Base-by-base conservation (phyloP, 2,888 invertebrate species). In the Apeira syringaria region DNA sequence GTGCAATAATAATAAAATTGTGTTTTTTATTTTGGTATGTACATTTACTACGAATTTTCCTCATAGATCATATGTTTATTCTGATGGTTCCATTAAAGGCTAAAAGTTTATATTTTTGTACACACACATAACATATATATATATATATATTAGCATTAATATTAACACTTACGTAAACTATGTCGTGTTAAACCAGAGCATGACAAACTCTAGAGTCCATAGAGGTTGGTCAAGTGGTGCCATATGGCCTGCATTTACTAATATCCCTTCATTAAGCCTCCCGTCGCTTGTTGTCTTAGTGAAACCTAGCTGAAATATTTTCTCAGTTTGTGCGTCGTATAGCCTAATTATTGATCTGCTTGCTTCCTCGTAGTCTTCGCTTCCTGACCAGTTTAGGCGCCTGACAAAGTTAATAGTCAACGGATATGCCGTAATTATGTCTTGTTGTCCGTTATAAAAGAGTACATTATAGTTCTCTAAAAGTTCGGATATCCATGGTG, bases 361-460 rank as follows among this genome's bases (percentile, higher is more conserved):
- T 2, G 22, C 22, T 10, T 9, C 24, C 13, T n/a, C 1, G 13
- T 37, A 37, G 4, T 24, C 9, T 8, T 37, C 13, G 1, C n/a
- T n/a, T 0, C 24, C 22, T 0, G 29, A 29, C 9, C 8, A 37
- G 3, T 37, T 22, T 1, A 37, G 13, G 8, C 29, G 10, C 7
- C 22, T 29, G 3, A 37, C 9, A 8, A 20, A 36, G 17, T 47
- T 33, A 1, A n/a, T 17, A 5, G 41, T 47, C 11, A 35, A 11
- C 4, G 29, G 28, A 32, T 37, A 47, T 4, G 40, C 31, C 6
- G 37, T 29, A 0, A 36, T 18, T 0, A 29, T 8, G 17, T 37
- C 41, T 2, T 31, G 13, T 11, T 37, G 36, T 1, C 46, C 46
- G 13, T 17, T 47, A 20, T 47, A 41, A 3, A 20, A 10, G 2